Evolutionary conservation across 2,888 invertebrate species (phyloP).

Genomic region (Drosophila pegasa): DNA sequence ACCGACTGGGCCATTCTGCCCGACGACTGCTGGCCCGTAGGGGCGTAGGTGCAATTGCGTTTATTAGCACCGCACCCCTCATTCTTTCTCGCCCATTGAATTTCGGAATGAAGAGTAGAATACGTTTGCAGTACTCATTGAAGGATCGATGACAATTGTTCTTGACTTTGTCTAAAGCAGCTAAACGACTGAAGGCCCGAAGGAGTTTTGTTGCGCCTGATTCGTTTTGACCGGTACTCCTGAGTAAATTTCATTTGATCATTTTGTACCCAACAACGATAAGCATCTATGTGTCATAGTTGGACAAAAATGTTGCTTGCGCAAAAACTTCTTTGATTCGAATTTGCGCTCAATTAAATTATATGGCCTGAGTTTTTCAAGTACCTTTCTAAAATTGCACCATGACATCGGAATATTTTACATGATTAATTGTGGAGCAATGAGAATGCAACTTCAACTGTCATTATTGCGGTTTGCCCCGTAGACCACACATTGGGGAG

Average conservation of each 20-base stretch:
- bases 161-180: conserved; percentile 41
- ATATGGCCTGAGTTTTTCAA: conserved; percentile 49
- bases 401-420: conserved; percentile 24
- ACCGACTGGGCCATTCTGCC: conserved; percentile 70
- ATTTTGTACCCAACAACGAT: conserved; percentile 33
- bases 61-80: conserved; percentile 80
- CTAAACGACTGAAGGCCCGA: conserved; percentile 26
- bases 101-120: conserved; percentile 42
- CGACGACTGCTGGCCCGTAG: conserved; percentile 41
- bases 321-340: conserved; percentile 35
- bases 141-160: conserved; percentile 62
- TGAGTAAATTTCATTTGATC: conserved; percentile 11
- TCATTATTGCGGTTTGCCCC: conserved; percentile 55
- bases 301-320: conserved; percentile 19
- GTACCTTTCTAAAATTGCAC: conserved; percentile 59
- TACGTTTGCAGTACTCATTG: conserved; percentile 53
- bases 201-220: conserved; percentile 63
- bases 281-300: conserved; percentile 30
- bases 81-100: conserved; percentile 48
- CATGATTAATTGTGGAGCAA: conserved; percentile 68
- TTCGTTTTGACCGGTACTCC: conserved; percentile 49
- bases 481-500: conserved; percentile 61
- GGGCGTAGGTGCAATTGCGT: conserved; percentile 82
- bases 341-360: conserved; percentile 53
- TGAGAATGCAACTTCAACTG: conserved; percentile 58